Base-by-base conservation (phyloP, 2,113 vertebrate species). In the Ceuthmochares aereus region DNA sequence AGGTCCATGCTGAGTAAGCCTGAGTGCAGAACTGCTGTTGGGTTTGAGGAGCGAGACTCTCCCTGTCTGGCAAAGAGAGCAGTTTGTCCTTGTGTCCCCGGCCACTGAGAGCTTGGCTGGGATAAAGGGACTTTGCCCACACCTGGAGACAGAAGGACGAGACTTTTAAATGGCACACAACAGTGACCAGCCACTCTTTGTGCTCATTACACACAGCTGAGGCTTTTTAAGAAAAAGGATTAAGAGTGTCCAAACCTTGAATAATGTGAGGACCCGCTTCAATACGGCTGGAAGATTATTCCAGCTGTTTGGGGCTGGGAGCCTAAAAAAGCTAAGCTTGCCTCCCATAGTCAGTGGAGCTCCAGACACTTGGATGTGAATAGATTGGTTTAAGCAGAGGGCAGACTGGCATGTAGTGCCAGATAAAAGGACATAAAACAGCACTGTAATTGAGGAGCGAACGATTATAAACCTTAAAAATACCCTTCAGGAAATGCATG, bases 281-380 rank as follows among this genome's bases (percentile, higher is more conserved):
- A 91, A 72, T 85, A 72, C 0, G 0, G 42, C 75, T 83, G 75
- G 83, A 87, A 95, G 95, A 96, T 95, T 87, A 94, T 93, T 96
- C 96, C 95, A 95, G 87, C 96, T 97, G 95, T 95, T 95, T 90
- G 52, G 56, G 67, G 27, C 85, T 6, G 2, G 37, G 8, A 54
- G 52, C 27, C 88, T 97, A 26, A 87, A 85, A 89, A 93, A 73
- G 29, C 3, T 0, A 78, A 86, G 40, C 64, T 74, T 93, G 87
- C 79, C 84, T 95, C 93, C 95, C 17, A 37, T 83, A 84, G 73
- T 43, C 66, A 62, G 21, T 27, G 52, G 40, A 93, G 42, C 40
- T 89, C 55, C 47, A 66, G 69, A 77, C 9, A 2, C 43, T 25
- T 32, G 62, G 84, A 73, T 7, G 29, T 66, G 25, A 91, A 94